Evolutionary conservation across 2,888 invertebrate species (phyloP).

Genomic region (Xestoiulus laeticollis): DNA sequence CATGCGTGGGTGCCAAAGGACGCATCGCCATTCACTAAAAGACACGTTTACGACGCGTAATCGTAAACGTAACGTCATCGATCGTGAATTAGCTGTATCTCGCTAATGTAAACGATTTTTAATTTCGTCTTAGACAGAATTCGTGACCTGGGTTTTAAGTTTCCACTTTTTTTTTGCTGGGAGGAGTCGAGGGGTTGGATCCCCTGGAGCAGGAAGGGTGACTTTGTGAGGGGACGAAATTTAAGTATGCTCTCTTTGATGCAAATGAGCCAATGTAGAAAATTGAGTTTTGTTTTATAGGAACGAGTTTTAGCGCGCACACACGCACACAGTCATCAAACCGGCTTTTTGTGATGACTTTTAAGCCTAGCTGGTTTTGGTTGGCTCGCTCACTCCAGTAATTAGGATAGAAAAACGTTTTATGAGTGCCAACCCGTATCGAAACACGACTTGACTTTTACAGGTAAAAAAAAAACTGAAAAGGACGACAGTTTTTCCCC

Average conservation of each 20-base stretch:
- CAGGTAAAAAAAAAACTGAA: neutral
- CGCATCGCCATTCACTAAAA: no score
- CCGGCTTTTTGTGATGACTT: neutral
- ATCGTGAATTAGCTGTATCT: no score
- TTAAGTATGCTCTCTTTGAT: neutral
- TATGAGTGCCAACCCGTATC: conserved; percentile 3
- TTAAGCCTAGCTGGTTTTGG: neutral
- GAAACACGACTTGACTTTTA: neutral
- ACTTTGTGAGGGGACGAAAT: no score
- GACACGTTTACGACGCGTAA: no score
- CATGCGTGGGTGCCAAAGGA: no score
- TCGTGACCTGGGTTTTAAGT: no score
- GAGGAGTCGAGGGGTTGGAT: no score
- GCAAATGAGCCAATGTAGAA: neutral
- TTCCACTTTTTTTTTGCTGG: no score
- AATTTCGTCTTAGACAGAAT: no score
- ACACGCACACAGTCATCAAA: neutral
- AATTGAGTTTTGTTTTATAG: neutral
- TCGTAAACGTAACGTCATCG: no score
- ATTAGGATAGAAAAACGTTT: conserved; percentile 20
- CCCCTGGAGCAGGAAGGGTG: no score
- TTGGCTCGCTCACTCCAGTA: neutral
- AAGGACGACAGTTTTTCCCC: neutral
- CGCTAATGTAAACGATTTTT: no score
- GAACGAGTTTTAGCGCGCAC: neutral